Evolutionary conservation across 2,888 invertebrate genomes (phyloP), one percentile per base, ranked within the genome.

Genomic region (Bugulina stolonifera): DNA sequence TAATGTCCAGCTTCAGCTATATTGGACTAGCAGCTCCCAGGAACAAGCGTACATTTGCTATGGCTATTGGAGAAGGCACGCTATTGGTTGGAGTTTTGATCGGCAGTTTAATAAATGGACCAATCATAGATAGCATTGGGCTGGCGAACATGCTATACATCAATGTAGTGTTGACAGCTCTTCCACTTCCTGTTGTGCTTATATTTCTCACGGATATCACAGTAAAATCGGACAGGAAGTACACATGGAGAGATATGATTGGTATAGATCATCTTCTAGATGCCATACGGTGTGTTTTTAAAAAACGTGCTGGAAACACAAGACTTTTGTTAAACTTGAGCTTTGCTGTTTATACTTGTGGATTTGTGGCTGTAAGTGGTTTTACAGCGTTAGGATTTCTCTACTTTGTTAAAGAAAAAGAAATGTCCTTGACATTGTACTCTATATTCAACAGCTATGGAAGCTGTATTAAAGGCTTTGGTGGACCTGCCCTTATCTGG

Each of bases 101-200:
- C 2, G 64, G 64, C 25, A 64, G 34, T n/a, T 34, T 64, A 2
- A 64, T 64, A 27, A 64, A 64, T 64, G 64, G 64, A 64, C 64
- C 64, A 64, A 64, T 64, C 27, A 64, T 64, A 64, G 64, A 64
- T n/a, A 27, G 5, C 32, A 32, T 27, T 5, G 27, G 64, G 25
- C n/a, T 64, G 32, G 22, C 64, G 3, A 64, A 22, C 18, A 22
- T 64, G 34, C 3, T 27, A 10, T 64, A 64, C 64, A 64, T 64
- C 10, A 64, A 64, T 27, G 5, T 32, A 23, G 64, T 5, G 5
- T 10, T 64, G 5, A 64, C 64, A 14, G 5, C 32, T 3, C 14
- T 34, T 32, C 64, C 64, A 2, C 18, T 64, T 14, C 27, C 27
- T 64, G 34, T 64, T 34, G 64, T 64, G 32, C 5, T 32, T 3